Evolutionary conservation across 2,797 vertebrate species (phyloP).

Genomic region (Phrynocephalus vlangalii): DNA sequence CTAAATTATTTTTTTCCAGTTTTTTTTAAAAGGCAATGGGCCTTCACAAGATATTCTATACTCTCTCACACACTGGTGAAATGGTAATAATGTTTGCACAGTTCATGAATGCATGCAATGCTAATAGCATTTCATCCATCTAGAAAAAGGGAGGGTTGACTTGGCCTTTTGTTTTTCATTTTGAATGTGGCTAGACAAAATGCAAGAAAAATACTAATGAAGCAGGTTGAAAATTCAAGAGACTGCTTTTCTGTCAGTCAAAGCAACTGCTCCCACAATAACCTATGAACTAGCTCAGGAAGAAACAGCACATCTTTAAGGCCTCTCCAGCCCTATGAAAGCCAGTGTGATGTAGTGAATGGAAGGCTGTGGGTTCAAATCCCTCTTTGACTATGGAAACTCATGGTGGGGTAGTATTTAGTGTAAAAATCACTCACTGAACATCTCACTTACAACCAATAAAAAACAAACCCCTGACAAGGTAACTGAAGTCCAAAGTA

Average conservation of each 20-base stretch:
- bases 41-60: constrained; percentile 55
- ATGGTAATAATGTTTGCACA: constrained; percentile 45
- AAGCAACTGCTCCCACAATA: not conserved
- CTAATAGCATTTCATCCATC: constrained; percentile 60
- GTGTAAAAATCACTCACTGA: not conserved
- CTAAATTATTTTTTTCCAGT: constrained; percentile 47
- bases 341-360: no score
- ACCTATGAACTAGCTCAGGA: not conserved
- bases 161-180: constrained; percentile 5
- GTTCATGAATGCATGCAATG: accelerated
- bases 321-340: not conserved
- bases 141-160: not conserved
- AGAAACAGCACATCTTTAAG: constrained; percentile 40
- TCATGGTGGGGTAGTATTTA: no score
- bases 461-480: no score
- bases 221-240: not conserved
- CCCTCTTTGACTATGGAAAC: no score
- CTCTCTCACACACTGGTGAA: constrained; percentile 46
- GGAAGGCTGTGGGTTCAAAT: no score
- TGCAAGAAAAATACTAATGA: constrained; percentile 58
- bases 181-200: constrained; percentile 42
- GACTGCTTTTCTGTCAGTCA: not conserved
- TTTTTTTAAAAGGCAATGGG: constrained; percentile 26
- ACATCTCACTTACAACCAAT: no score
- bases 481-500: no score